Base-by-base conservation (phyloP, 2,113 vertebrate species). In the Myodes glareolus region DNA sequence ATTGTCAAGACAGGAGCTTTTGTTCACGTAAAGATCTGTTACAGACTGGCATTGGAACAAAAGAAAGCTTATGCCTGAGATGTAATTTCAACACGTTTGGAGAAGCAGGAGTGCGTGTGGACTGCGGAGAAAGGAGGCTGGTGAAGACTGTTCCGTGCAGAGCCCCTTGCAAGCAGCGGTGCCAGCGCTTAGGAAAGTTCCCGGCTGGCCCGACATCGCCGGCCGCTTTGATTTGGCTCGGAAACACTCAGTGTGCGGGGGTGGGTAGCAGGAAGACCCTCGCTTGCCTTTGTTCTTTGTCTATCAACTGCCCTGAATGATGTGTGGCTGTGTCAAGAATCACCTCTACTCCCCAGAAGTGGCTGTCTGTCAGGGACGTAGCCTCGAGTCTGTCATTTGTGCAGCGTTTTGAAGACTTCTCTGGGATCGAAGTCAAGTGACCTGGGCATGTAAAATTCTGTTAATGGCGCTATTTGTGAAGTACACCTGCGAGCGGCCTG, bases 1-100 rank as follows among this genome's bases (percentile, higher is more conserved):
- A 92, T 94, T 95, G 88, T 98, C 97, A 97, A 98, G 93, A 97
- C 25, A 88, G 94, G 78, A 97, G 92, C 33, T 98, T 96, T 97
- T 98, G 98, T 98, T 92, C 88, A 96, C 68, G 31, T 81, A 90
- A 98, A 96, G 81, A 93, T 90, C 95, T 90, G 52, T 93, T 97
- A 89, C 78, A 93, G 87, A 98, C 52, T 97, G 52, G 86, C 96
- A 94, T 68, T 23, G 19, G 89, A 96, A 97, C 95, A 97, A 97
- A 90, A 84, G 92, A 87, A 95, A 98, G 47, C 88, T 86, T 94
- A 86, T 4, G 88, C 80, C 96, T 61, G 47, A 0, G 42, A 92
- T 97, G 16, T 70, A 86, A 72, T 97, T 94, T 86, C 96, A 95
- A 23, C 19, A 86, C 77, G 47, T 95, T 95, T 97, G 76, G 78